Percentiles rank a stretch among this genome's conserved stretches.
phyloP scores from a whole-genome alignment of 2,797 vertebrate genomes.

The Hoplostethus mediterraneus region DNA sequence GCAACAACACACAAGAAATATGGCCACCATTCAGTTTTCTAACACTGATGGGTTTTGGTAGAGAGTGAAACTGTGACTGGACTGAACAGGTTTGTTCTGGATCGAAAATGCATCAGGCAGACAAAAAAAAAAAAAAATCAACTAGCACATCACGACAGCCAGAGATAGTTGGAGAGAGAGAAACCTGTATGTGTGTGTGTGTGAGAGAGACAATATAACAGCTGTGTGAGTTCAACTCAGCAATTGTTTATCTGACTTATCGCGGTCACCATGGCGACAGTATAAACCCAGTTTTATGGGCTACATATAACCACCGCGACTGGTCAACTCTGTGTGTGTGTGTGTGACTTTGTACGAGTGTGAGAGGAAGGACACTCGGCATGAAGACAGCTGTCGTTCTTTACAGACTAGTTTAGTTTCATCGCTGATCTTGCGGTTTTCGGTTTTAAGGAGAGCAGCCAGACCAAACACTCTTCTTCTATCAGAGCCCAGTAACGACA shows the following conservation, averaged over 20 bases:
- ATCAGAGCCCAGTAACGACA: background rate
- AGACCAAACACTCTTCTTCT: background rate
- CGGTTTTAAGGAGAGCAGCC: background rate
- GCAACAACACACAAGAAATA: background rate
- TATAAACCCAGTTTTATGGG: conserved; percentile 67
- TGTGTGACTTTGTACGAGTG: too few relatives aligned
- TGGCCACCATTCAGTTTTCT: background rate
- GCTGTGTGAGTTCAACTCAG: conserved; percentile 53
- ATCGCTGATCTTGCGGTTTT: background rate
- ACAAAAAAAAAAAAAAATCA: background rate
- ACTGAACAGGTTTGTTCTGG: too few relatives aligned
- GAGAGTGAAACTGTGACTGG: conserved; percentile 27
- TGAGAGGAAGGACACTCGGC: conserved; percentile 8
- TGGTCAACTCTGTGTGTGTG: conserved; percentile 17
- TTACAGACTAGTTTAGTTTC: too few relatives aligned
- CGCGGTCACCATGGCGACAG: conserved; percentile 65
- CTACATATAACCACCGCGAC: conserved; percentile 31
- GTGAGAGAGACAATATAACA: conserved; percentile 35
- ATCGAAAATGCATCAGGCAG: conserved; percentile 17
- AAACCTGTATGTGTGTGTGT: conserved; percentile 6
- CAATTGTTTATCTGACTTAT: conserved; percentile 71
- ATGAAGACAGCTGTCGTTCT: background rate
- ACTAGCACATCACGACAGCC: too few relatives aligned
- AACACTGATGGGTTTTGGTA: conserved; percentile 6
- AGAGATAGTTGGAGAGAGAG: background rate